These are phyloP conservation scores for Sinella curviseta DNA, from an alignment of 1,140 invertebrate genomes.

Conservation along the genomic window DNA sequence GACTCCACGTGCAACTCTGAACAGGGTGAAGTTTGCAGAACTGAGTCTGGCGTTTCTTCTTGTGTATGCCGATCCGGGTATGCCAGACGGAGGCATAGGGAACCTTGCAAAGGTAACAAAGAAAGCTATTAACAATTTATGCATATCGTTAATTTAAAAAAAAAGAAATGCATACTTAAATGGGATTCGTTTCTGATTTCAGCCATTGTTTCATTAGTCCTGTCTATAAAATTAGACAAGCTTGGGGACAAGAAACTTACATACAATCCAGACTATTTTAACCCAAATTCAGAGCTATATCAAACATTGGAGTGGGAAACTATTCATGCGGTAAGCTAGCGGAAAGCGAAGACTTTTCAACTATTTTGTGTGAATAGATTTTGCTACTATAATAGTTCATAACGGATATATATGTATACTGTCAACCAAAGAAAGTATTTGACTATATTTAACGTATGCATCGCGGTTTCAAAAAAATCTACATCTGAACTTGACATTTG, in stretches of 20 bases:
- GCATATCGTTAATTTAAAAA: too few species aligned
- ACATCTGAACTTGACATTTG: too few species aligned
- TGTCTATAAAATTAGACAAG: conserved; percentile 78
- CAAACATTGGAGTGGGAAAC: conserved; percentile 80
- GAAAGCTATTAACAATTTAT: too few species aligned
- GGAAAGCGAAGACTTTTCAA: too few species aligned
- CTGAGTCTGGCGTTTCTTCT: conserved; percentile 84
- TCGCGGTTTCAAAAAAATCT: too few species aligned
- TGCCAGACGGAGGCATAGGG: conserved; percentile 72
- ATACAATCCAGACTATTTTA: conserved; percentile 72
- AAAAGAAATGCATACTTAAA: too few species aligned
- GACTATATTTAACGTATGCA: too few species aligned
- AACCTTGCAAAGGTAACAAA: conserved; percentile 71
- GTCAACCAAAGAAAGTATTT: too few species aligned
- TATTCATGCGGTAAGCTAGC: conserved; percentile 77
- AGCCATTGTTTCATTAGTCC: conserved; percentile 72
- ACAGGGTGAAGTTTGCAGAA: conserved; percentile 83
- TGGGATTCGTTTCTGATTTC: too few species aligned
- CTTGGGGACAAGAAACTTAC: conserved; percentile 74
- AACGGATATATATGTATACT: not conserved
- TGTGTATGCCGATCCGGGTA: conserved; percentile 86
- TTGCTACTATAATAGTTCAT: conserved; percentile 15
- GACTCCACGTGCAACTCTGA: conserved; percentile 85
- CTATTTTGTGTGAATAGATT: conserved; percentile 33
- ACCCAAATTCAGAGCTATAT: conserved; percentile 76